phyloP scores from a whole-genome alignment of 2,888 invertebrate species.

The Aromia moschata region DNA sequence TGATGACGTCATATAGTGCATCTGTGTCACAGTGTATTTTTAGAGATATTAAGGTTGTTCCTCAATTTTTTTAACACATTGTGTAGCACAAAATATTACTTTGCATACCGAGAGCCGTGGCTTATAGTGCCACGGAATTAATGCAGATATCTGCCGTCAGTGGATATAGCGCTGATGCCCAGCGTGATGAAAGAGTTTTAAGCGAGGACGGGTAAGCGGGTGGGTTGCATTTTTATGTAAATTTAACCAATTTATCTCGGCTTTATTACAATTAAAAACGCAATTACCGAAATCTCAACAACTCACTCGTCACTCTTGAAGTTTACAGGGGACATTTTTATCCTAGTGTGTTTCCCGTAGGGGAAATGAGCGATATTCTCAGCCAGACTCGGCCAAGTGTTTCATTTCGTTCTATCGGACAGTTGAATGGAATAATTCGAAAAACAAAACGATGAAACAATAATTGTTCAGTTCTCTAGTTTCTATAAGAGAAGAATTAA shows the following conservation, averaged over 20 bases:
- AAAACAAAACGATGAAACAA: too few relatives aligned
- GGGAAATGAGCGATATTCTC: too few relatives aligned
- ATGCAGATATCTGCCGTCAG: conserved; percentile 52
- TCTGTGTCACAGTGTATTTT: too few relatives aligned
- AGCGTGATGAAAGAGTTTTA: conserved; percentile 49
- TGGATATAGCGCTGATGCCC: conserved; percentile 31
- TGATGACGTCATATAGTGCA: too few relatives aligned
- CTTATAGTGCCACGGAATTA: conserved; percentile 59
- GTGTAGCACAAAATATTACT: conserved; percentile 53
- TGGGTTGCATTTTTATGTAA: conserved; percentile 53
- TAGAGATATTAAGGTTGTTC: too few relatives aligned
- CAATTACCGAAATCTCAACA: conserved; percentile 33
- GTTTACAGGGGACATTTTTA: neutral
- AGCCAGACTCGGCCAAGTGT: too few relatives aligned
- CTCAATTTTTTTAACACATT: too few relatives aligned
- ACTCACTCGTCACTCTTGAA: neutral
- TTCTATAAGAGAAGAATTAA: too few relatives aligned
- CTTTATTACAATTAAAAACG: conserved; percentile 49
- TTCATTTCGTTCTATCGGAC: too few relatives aligned
- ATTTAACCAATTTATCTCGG: conserved; percentile 54
- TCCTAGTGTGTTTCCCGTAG: too few relatives aligned
- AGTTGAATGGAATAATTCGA: too few relatives aligned
- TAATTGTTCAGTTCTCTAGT: too few relatives aligned
- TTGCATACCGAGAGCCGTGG: conserved; percentile 56
- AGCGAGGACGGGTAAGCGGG: conserved; percentile 49